A percentile compares a stretch with the other conserved stretches of the same genome.
Conservation (phyloP, 2,113 vertebrate species). For the Muntiacus reevesi region DNA sequence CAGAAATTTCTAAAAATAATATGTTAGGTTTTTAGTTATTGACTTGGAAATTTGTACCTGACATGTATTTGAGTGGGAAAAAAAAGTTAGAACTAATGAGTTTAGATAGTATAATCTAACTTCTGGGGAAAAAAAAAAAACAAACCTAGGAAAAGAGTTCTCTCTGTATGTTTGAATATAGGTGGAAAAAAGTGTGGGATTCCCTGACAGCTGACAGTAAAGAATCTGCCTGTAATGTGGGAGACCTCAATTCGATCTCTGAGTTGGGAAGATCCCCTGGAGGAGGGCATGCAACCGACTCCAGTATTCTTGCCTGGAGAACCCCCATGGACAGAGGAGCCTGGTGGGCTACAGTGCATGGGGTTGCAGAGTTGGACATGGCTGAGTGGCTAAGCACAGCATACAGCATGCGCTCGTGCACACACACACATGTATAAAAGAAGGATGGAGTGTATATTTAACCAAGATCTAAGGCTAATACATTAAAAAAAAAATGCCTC, state of each 20-base stretch:
- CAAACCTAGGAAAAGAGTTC: neutral
- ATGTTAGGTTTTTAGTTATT: neutral
- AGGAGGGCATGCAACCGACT: neutral
- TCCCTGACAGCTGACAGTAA: neutral
- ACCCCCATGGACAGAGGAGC: neutral
- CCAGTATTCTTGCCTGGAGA: neutral
- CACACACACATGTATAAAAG: neutral
- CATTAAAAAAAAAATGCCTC: neutral
- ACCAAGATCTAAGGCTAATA: neutral
- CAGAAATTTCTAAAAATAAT: slow-evolving; percentile 1
- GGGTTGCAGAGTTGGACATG: neutral
- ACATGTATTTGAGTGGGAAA: neutral
- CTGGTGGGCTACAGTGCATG: neutral
- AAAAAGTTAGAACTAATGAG: neutral
- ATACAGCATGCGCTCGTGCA: neutral
- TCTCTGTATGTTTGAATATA: neutral
- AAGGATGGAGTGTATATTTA: neutral
- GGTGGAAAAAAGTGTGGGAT: neutral
- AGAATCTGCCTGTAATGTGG: neutral
- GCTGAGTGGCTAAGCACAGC: neutral
- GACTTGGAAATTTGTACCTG: neutral
- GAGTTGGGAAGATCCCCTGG: neutral
- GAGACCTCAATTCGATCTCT: neutral
- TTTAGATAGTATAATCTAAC: neutral
- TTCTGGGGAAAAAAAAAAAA: neutral